Evolutionary conservation across 2,113 vertebrate species (phyloP).

Genomic region (Aspidoscelis tigris): DNA sequence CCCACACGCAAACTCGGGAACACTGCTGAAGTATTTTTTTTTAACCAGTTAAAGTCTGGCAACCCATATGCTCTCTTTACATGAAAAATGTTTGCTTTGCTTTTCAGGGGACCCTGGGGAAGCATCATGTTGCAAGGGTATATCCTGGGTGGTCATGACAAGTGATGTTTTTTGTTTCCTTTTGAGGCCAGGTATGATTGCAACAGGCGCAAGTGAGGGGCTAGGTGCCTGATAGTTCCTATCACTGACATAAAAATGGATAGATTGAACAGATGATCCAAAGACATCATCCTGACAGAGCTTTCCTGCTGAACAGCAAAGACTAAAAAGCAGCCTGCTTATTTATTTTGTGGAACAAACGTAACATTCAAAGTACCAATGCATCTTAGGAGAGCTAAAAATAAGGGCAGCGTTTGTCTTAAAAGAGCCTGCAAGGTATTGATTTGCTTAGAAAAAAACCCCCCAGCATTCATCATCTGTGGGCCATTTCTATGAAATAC

Average conservation of each 20-base stretch:
- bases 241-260: conserved; percentile 54
- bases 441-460: neutral
- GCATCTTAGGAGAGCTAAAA: conserved; percentile 26
- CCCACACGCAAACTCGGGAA: too few relatives aligned
- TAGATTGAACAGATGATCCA: conserved; percentile 48
- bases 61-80: too few relatives aligned
- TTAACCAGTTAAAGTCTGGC: too few relatives aligned
- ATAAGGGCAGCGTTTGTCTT: conserved; percentile 19
- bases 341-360: conserved; percentile 30
- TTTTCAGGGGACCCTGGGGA: too few relatives aligned
- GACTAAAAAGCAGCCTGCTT: conserved; percentile 21
- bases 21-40: too few relatives aligned
- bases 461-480: neutral
- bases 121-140: too few relatives aligned
- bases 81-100: too few relatives aligned
- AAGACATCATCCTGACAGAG: conserved; percentile 35
- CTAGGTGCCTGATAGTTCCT: conserved; percentile 22
- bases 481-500: neutral
- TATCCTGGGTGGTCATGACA: too few relatives aligned
- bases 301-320: conserved; percentile 34
- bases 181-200: neutral
- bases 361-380: conserved; percentile 3
- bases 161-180: neutral
- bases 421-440: conserved; percentile 11
- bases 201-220: neutral